These are phyloP conservation scores for Tauraco hartlaubi DNA, from an alignment of 2,797 vertebrate genomes.

Conservation along the genomic window DNA sequence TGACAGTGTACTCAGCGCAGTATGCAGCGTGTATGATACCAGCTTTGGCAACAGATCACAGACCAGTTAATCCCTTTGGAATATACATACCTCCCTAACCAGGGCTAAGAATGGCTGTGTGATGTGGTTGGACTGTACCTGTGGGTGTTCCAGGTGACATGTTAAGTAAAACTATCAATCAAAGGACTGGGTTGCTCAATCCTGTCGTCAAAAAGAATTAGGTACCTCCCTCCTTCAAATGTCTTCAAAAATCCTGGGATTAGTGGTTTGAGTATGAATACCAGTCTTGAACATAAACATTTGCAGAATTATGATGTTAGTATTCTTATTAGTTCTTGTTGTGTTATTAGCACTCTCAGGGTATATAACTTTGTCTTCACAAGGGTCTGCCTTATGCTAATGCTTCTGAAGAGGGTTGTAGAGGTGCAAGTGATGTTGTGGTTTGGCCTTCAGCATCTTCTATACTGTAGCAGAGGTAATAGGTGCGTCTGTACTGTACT, in stretches of 20 bases:
- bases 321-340: not conserved
- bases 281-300: not conserved
- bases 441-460: not conserved
- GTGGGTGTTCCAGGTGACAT: not conserved
- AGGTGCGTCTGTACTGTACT: not conserved
- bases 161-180: not conserved
- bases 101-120: not conserved
- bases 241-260: not conserved
- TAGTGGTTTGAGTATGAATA: not conserved
- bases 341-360: not conserved
- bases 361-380: not conserved
- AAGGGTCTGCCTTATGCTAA: not conserved
- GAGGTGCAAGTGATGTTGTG: not conserved
- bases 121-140: not conserved
- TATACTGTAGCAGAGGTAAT: not conserved
- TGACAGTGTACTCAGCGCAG: slow-evolving; percentile 51
- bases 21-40: not conserved
- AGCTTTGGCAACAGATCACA: slow-evolving; percentile 3
- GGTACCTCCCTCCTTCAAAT: not conserved
- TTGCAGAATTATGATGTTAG: not conserved
- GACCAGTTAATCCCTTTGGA: slow-evolving; percentile 11
- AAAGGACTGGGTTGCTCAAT: not conserved
- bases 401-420: not conserved
- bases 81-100: slow-evolving; percentile 6
- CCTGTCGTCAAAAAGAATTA: not conserved